Evolutionary conservation across 2,888 invertebrate genomes (phyloP).

Genomic region (Tetragonula carbonaria): DNA sequence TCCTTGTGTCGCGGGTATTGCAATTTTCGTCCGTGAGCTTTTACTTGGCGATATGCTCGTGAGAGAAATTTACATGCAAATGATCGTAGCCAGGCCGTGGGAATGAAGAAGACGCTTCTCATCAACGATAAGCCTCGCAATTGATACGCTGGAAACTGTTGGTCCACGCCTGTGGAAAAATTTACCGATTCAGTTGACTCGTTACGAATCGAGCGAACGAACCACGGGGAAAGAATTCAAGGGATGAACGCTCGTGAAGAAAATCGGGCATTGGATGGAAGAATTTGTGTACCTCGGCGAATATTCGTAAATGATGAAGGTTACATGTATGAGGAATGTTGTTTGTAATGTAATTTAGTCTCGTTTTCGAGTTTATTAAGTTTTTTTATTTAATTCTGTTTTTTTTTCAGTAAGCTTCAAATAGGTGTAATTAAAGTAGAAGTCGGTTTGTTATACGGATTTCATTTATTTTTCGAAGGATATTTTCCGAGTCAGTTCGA

Average conservation of each 20-base stretch:
- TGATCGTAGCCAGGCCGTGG: background rate
- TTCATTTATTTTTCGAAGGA: too few species aligned
- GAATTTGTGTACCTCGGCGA: background rate
- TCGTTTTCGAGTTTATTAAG: too few species aligned
- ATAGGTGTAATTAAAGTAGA: too few species aligned
- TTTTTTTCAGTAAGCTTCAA: too few species aligned
- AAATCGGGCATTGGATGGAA: conserved; percentile 13
- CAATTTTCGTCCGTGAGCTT: background rate
- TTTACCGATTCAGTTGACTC: background rate
- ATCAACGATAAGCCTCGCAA: background rate
- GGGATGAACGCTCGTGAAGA: background rate
- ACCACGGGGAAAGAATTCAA: background rate
- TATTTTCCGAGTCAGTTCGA: too few species aligned
- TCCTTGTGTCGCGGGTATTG: background rate
- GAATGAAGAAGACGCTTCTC: background rate
- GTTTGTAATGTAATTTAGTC: too few species aligned
- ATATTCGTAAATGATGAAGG: conserved; percentile 16
- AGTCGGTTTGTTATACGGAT: too few species aligned
- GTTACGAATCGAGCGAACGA: background rate
- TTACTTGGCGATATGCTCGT: background rate
- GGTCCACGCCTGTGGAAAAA: background rate
- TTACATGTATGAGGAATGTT: too few species aligned
- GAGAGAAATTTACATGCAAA: conserved; percentile 41
- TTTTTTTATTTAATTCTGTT: too few species aligned
- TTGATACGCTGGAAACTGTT: background rate